Evolutionary conservation across 2,113 vertebrate species (phyloP).

Genomic region (Rhineura floridana): DNA sequence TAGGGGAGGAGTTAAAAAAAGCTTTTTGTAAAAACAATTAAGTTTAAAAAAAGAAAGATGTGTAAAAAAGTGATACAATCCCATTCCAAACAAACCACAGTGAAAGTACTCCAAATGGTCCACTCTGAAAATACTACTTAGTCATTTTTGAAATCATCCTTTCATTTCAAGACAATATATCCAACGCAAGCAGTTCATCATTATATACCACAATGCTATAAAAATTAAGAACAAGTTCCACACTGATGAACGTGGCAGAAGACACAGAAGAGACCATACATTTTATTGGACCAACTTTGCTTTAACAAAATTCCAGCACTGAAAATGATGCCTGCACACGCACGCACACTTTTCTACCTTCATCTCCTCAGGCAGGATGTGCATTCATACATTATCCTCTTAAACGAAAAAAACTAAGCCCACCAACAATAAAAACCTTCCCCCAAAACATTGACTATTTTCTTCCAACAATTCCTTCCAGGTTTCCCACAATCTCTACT

Average conservation of each 20-base stretch:
- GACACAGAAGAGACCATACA: neutral
- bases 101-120: neutral
- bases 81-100: conserved; percentile 4
- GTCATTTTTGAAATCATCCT: neutral
- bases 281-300: neutral
- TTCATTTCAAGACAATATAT: neutral
- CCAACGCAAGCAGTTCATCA: neutral
- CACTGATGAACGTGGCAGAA: conserved; percentile 3
- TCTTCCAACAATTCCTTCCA: neutral
- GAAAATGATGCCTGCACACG: neutral
- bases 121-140: conserved; percentile 22
- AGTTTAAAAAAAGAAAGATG: neutral
- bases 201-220: neutral
- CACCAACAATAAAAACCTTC: neutral
- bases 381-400: conserved; percentile 4
- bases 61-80: neutral
- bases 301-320: neutral
- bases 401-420: neutral
- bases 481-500: neutral
- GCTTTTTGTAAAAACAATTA: neutral
- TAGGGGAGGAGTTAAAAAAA: neutral
- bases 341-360: neutral
- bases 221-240: conserved; percentile 10
- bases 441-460: neutral
- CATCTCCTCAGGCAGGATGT: neutral